Conservation (phyloP, 2,888 invertebrate genomes). For the Pseudococcus jackbeardsleyi region DNA sequence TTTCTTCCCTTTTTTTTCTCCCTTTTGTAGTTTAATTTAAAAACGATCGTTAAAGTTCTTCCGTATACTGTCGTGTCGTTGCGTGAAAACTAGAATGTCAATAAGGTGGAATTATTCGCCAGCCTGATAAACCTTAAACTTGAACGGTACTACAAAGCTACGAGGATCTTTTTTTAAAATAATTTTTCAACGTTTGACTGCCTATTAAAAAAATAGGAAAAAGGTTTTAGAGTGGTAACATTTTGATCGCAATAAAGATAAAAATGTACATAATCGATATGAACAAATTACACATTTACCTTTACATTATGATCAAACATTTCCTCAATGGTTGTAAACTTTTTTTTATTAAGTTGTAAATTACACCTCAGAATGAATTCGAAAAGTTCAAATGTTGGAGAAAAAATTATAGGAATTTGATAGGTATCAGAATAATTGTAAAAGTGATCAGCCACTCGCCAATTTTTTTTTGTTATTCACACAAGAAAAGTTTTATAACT, state of each 20-base stretch:
- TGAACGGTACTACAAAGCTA: neutral
- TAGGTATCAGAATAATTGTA: too few relatives aligned
- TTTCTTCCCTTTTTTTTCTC: neutral
- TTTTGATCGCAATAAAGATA: neutral
- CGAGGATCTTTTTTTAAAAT: neutral
- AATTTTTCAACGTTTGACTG: neutral
- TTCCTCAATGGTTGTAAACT: neutral
- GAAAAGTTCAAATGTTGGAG: too few relatives aligned
- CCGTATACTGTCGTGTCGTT: slow-evolving; percentile 11
- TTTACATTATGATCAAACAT: neutral
- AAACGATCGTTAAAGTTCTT: slow-evolving; percentile 46
- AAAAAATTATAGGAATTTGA: too few relatives aligned
- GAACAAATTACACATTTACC: neutral
- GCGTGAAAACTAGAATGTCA: slow-evolving; percentile 40
- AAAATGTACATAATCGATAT: neutral
- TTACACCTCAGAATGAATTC: too few relatives aligned
- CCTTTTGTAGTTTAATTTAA: slow-evolving; percentile 12
- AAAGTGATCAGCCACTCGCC: too few relatives aligned
- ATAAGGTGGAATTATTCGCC: slow-evolving; percentile 42
- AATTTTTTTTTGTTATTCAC: too few relatives aligned
- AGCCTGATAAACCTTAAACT: slow-evolving; percentile 33
- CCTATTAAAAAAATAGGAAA: neutral
- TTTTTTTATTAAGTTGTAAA: too few relatives aligned
- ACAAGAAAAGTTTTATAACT: too few relatives aligned
- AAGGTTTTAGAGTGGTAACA: neutral